Evolutionary conservation across 2,797 vertebrate genomes (phyloP).

Genomic region (Poliocrania exsul): DNA sequence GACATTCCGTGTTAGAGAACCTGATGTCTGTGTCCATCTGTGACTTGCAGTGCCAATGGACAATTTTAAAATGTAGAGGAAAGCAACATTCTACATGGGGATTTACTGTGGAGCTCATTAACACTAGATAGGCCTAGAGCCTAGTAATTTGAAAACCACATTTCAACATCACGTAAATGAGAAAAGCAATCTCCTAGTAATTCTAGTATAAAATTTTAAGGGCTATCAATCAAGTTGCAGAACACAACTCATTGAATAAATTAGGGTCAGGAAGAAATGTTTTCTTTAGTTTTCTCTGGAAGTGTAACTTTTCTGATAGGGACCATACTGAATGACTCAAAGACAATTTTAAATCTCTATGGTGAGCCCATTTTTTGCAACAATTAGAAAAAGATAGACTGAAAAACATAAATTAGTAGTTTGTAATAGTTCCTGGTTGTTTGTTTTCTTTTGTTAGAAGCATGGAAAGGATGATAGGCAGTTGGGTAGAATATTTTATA

Average conservation of each 20-base stretch:
- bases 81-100: background rate
- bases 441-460: background rate
- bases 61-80: background rate
- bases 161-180: background rate
- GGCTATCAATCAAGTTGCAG: background rate
- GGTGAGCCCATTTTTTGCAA: background rate
- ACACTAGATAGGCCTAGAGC: background rate
- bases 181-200: background rate
- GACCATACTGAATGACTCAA: background rate
- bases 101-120: background rate
- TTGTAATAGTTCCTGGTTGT: background rate
- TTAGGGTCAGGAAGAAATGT: background rate
- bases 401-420: background rate
- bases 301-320: background rate
- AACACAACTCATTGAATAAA: background rate
- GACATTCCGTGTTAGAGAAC: background rate
- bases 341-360: background rate
- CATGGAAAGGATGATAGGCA: background rate
- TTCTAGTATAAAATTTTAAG: background rate
- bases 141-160: background rate
- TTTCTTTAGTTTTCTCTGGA: conserved; percentile 1
- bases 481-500: background rate
- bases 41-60: background rate
- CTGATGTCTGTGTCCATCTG: background rate
- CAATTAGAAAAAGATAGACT: background rate